Evolutionary conservation across 2,888 invertebrate genomes (phyloP), one percentile per base, ranked within the genome.

Genomic region (Sthenelais limicola): DNA sequence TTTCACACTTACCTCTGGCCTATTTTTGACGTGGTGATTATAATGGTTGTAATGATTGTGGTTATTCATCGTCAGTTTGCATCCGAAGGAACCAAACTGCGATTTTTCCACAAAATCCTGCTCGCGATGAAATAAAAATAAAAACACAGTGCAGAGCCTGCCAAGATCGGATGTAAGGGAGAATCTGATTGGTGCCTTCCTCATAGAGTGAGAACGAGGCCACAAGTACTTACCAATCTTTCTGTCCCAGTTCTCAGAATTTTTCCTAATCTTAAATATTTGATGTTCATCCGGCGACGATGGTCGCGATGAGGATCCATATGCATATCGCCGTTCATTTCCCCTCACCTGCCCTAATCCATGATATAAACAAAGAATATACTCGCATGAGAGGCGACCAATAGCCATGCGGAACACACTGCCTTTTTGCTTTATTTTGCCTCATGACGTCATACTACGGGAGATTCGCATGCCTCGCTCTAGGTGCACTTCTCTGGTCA

Each of bases 11-110:
- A 83, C 83, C 83, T 83, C 83, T 26, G 82, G 80, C 70, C 80
- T 78, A 48, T 76, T 78, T 77, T 81, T 80, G 24, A 75, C 75
- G 67, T 81, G 80, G 68, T 78, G 78, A 62, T 79, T 80, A 58
- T 80, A 79, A 68, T 83, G 82, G 71, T 79, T 79, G 76, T 80
- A 80, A 70, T 81, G 78, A 72, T 80, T 82, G 76, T 82, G 82
- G 74, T 82, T 81, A 74, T 80, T 82, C 80, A 83, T 82, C 76
- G 73, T 76, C 75, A 54, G 48, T 28, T 30, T 32, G 62, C 58
- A 71, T 51, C 33, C 49, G 58, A 62, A 24, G 38, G 62, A 62
- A 62, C 43, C 62, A 62, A 62, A 62, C 62, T 62, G 62, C 62
- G 62, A 62, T 62, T 62, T 62, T 62, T 56, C 56, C 56, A 56